Evolutionary conservation across 2,797 vertebrate genomes (phyloP), one percentile per base, ranked within the genome.

Genomic region (Florisuga fusca): DNA sequence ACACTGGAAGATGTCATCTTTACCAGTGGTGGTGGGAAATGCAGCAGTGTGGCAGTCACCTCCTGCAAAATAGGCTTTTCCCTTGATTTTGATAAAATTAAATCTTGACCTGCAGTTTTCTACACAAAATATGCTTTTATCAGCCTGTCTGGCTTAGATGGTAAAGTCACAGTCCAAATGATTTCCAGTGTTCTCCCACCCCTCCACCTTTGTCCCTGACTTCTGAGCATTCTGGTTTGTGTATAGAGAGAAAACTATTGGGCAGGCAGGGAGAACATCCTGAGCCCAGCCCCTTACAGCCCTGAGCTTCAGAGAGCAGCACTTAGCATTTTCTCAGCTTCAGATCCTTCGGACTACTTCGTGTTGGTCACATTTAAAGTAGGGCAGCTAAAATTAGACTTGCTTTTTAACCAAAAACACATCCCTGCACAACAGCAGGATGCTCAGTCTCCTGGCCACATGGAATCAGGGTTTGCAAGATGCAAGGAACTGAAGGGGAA

Each of bases 381-480:
- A 55, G 92, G 87, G 77, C 95, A 96, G 90, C 94, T 96, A 87
- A 94, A 95, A 95, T 89, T 89, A 87, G 12, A 53, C 87, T 90
- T 61, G 33, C 69, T 59, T 58, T 61, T 9, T 25, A 78, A 89
- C 43, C 78, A 77, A 83, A 83, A 43, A 73, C 10, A 92, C 82
- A 89, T 74, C 69, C 10, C 55, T 0, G 31, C 10, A 66, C 67
- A n/a, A 57, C 68, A 74, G 87, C 67, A 81, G 94, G 78, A 53
- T 67, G 80, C 78, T 67, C 48, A 57, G 67, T 3, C 59, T 36
- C 43, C 22, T 0, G 2, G 69, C 58, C 90, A 73, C 61, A 15
- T 41, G 84, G 87, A 93, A 76, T 29, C 13, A 0, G 82, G 76
- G 61, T 26, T 34, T 19, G 4, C 91, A 89, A 13, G 5, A 34